These are phyloP conservation scores for Oryzias woworae DNA, from an alignment of 2,113 vertebrate species.

Conservation along the genomic window DNA sequence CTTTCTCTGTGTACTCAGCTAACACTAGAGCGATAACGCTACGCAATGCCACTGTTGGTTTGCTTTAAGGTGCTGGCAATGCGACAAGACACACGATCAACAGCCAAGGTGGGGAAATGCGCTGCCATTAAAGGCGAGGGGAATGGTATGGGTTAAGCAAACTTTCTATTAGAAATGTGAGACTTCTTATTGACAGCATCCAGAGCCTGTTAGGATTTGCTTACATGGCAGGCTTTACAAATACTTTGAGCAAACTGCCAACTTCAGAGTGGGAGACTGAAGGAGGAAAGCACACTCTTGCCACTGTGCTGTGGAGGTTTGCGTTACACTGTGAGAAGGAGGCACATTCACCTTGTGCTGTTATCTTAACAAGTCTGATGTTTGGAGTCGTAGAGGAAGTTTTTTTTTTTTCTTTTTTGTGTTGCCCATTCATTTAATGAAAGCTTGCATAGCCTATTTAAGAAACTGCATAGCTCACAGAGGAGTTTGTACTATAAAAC, in stretches of 20 bases:
- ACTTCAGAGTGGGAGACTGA: conserved; percentile 50
- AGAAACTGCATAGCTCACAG: conserved; percentile 49
- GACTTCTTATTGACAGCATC: conserved; percentile 51
- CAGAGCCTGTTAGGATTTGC: conserved; percentile 37
- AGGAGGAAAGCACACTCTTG: conserved; percentile 46
- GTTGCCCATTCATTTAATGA: conserved; percentile 61
- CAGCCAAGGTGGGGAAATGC: conserved; percentile 27
- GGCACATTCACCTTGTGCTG: conserved; percentile 45
- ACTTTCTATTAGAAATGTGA: conserved; percentile 42
- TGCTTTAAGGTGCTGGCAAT: conserved; percentile 58
- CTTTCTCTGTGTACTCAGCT: conserved; percentile 70
- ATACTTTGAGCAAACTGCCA: conserved; percentile 62
- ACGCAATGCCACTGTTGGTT: conserved; percentile 54
- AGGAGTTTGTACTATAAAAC: conserved; percentile 23
- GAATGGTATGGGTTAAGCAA: conserved; percentile 47
- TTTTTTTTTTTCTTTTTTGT: conserved; percentile 16
- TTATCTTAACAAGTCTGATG: conserved; percentile 46
- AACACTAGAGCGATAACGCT: conserved; percentile 69
- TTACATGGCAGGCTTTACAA: conserved; percentile 51
- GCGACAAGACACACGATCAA: conserved; percentile 58
- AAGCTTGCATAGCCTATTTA: conserved; percentile 31
- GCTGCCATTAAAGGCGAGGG: conserved; percentile 29
- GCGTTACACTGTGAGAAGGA: conserved; percentile 55
- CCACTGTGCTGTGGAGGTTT: conserved; percentile 39
- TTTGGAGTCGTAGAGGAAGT: conserved; percentile 45